Percentiles rank a stretch among this genome's conserved stretches.
Evolutionary conservation across 2,888 invertebrate genomes (phyloP).

Genomic region (Tetranychus piercei): DNA sequence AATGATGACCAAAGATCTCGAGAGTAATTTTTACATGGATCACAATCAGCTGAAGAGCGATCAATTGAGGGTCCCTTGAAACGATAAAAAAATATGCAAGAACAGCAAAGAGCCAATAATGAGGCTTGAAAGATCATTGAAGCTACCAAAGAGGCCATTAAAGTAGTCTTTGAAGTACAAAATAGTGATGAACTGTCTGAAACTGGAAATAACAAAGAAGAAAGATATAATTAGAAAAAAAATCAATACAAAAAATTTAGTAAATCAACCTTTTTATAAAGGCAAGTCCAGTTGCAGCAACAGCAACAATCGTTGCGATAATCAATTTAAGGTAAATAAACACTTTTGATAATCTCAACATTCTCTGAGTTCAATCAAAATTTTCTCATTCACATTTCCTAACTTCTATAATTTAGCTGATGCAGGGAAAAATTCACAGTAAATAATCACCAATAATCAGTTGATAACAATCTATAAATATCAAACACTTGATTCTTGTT

Average conservation of each 20-base stretch:
- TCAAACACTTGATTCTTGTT: no score
- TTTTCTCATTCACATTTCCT: no score
- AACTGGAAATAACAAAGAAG: neutral
- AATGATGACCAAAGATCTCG: neutral
- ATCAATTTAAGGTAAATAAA: no score
- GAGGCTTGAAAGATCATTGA: conserved; percentile 19
- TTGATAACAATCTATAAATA: neutral
- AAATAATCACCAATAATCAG: neutral
- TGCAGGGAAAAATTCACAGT: neutral
- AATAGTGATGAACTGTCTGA: conserved; percentile 10
- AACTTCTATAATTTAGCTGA: no score
- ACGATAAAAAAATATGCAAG: conserved; percentile 10
- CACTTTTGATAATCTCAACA: no score
- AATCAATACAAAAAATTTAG: neutral
- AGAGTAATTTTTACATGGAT: neutral
- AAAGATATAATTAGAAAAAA: neutral
- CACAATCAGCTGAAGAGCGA: neutral
- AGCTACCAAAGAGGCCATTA: conserved; percentile 19
- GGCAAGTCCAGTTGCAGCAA: no score
- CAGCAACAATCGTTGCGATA: no score
- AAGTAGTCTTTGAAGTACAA: conserved; percentile 18
- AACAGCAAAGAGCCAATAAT: conserved; percentile 10
- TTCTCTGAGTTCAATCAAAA: no score
- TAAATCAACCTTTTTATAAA: neutral
- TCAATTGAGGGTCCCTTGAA: neutral